These are phyloP conservation scores for Seriola quinqueradiata DNA, from an alignment of 2,113 vertebrate genomes.

Conservation along the genomic window DNA sequence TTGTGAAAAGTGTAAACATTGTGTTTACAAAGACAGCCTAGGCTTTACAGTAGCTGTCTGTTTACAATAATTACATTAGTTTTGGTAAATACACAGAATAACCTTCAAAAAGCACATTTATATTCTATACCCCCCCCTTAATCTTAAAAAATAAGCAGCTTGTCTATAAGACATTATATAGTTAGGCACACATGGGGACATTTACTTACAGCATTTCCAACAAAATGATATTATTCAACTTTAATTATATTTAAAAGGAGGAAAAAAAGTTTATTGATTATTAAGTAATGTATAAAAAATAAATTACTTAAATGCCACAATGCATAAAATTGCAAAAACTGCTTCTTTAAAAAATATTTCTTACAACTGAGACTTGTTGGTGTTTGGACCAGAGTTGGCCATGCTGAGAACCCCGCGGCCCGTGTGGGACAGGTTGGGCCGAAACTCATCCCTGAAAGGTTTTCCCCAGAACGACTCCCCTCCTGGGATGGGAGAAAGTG, in stretches of 20 bases:
- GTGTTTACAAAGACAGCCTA: too few species aligned
- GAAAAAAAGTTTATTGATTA: background rate
- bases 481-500: constrained; percentile 78
- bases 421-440: constrained; percentile 94
- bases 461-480: constrained; percentile 96
- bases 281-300: background rate
- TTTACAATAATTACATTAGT: background rate
- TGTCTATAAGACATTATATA: too few species aligned
- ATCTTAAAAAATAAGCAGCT: too few species aligned
- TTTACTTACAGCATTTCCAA: background rate
- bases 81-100: background rate
- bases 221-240: too few species aligned
- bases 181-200: background rate
- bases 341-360: constrained; percentile 59
- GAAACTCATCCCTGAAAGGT: constrained; percentile 95
- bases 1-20: background rate
- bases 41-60: too few species aligned
- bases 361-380: constrained; percentile 99
- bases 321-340: background rate
- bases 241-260: too few species aligned
- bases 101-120: too few species aligned
- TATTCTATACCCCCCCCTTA: too few species aligned
- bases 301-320: background rate
- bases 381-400: constrained; percentile 98
- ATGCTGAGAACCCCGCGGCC: constrained; percentile 97